Percentiles rank a stretch among this genome's conserved stretches.
Evolutionary conservation across 2,113 vertebrate species (phyloP).

Genomic region (Micronisus gabar): DNA sequence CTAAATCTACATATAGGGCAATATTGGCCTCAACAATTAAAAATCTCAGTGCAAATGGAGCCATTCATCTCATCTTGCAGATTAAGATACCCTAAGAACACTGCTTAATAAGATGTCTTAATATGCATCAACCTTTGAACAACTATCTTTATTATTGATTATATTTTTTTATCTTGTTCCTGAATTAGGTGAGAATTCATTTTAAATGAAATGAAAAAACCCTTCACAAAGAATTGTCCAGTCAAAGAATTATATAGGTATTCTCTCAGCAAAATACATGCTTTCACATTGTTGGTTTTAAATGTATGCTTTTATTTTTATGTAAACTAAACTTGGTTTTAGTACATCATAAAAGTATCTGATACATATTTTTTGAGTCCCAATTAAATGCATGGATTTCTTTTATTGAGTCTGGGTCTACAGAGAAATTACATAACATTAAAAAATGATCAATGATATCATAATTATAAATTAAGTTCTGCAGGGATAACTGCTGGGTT

Average conservation of each 20-base stretch:
- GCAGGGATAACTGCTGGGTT: neutral
- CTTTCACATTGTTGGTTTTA: neutral
- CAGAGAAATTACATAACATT: neutral
- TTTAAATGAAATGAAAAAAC: neutral
- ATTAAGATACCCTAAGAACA: neutral
- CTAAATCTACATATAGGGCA: neutral
- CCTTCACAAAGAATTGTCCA: neutral
- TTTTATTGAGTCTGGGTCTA: neutral
- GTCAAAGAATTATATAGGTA: neutral
- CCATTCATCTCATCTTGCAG: neutral
- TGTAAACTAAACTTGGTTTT: neutral
- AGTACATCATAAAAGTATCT: neutral
- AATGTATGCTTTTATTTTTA: neutral
- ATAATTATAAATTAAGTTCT: slow-evolving; percentile 10
- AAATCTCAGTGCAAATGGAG: neutral
- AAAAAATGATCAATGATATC: neutral
- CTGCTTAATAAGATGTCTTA: neutral
- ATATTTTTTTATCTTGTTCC: neutral
- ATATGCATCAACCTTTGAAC: neutral
- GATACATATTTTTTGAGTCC: neutral
- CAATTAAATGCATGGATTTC: neutral
- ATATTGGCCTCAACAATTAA: neutral
- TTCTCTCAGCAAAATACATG: neutral
- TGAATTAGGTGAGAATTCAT: neutral
- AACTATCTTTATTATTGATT: neutral